A percentile compares a stretch with the other conserved stretches of the same genome.
These are phyloP conservation scores for Smutsia temminckii DNA, from an alignment of 2,797 vertebrate genomes.

Conservation along the genomic window DNA sequence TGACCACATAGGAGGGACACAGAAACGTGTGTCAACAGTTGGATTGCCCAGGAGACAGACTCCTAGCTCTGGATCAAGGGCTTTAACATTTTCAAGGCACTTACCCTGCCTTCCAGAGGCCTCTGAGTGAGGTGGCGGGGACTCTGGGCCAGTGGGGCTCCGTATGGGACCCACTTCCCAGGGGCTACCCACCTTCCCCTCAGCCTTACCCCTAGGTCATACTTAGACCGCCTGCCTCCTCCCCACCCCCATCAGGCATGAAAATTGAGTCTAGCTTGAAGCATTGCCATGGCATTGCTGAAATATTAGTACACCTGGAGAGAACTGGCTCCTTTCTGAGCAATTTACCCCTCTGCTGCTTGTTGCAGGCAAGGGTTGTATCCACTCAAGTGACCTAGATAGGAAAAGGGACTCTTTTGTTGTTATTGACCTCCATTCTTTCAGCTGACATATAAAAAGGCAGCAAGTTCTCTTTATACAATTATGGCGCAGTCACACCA, in stretches of 20 bases:
- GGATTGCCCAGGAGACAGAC: not conserved
- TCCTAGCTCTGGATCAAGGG: not conserved
- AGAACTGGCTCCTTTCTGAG: not conserved
- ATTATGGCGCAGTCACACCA: not conserved
- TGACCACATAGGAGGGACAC: not conserved
- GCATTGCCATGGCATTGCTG: not conserved
- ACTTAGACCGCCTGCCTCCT: not conserved
- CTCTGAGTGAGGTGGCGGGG: rapidly evolving
- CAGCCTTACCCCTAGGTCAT: not conserved
- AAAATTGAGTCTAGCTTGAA: not conserved
- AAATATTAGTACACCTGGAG: not conserved
- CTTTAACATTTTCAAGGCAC: not conserved
- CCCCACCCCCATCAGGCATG: not conserved
- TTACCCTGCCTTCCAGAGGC: not conserved
- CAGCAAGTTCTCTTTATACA: not conserved
- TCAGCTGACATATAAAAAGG: not conserved
- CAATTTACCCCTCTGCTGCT: not conserved
- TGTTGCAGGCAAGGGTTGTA: not conserved
- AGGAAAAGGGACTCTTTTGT: not conserved
- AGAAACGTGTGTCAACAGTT: not conserved
- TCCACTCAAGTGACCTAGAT: not conserved
- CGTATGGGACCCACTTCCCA: not conserved
- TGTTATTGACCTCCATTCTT: no score
- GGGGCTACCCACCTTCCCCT: not conserved
- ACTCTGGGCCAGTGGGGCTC: not conserved